Conservation (phyloP, 2,888 invertebrate species). For the Caenorhabditis macrosperma region DNA sequence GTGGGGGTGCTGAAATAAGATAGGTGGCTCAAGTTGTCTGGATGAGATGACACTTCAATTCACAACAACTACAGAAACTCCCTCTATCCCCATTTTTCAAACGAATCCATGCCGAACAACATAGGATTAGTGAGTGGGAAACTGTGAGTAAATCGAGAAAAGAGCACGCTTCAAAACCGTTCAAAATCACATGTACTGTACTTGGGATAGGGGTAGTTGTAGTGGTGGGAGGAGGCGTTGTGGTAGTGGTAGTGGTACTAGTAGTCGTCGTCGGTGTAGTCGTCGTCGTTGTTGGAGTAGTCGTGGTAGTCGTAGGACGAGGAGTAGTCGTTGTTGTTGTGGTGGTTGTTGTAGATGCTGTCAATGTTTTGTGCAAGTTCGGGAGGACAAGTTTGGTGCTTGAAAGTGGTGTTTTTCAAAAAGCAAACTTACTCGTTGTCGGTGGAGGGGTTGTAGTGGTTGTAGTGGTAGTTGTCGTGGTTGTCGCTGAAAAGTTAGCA, state of each 20-base stretch:
- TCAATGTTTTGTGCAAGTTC: conserved; percentile 18
- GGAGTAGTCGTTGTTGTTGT: conserved; percentile 51
- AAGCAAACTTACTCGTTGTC: conserved; percentile 54
- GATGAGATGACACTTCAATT: conserved; percentile 40
- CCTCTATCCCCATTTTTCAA: background rate
- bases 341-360: conserved; percentile 48
- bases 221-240: conserved; percentile 33
- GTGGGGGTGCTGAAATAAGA: conserved; percentile 49
- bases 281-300: conserved; percentile 34
- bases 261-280: conserved; percentile 19
- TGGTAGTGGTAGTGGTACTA: conserved; percentile 32
- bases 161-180: background rate
- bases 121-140: conserved; percentile 1
- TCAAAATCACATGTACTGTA: conserved; percentile 27
- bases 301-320: conserved; percentile 10
- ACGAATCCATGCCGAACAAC: conserved; percentile 18
- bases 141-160: background rate
- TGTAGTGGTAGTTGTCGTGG: conserved; percentile 48
- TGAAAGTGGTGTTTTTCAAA: background rate
- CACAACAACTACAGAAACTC: conserved; percentile 1
- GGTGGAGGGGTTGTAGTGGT: conserved; percentile 59
- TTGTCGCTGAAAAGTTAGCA: conserved; percentile 24
- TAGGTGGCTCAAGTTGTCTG: background rate
- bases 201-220: conserved; percentile 49
- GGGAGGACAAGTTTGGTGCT: background rate